Conservation (phyloP, 92 coral and sea anemone genomes). For the Umimayanthus chanpuru region DNA sequence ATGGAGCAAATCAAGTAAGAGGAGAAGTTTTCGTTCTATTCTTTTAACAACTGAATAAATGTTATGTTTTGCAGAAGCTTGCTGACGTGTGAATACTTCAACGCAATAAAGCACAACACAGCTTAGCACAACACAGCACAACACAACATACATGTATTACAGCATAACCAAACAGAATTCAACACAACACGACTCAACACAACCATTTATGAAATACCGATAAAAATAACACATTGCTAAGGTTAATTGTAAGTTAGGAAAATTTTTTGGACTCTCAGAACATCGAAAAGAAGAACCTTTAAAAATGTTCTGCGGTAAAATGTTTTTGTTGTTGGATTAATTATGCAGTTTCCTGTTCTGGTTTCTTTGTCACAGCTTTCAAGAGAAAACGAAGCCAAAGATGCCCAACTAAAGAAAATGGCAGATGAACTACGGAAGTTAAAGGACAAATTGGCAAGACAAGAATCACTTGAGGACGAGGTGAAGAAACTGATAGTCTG, state of each 20-base stretch:
- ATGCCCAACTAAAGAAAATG: conserved; percentile 59
- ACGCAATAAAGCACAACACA: too few relatives aligned
- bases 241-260: neutral
- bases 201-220: too few relatives aligned
- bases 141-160: too few relatives aligned
- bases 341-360: neutral
- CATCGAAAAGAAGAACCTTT: neutral
- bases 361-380: conserved; percentile 54
- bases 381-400: conserved; percentile 67
- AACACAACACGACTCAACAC: too few relatives aligned
- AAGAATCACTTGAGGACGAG: conserved; percentile 59
- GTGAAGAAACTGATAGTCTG: conserved; percentile 17
- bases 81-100: too few relatives aligned
- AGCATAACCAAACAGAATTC: too few relatives aligned
- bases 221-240: too few relatives aligned
- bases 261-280: neutral
- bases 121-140: too few relatives aligned
- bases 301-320: too few relatives aligned
- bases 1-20: conserved; percentile 52
- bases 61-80: too few relatives aligned
- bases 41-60: neutral
- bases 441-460: conserved; percentile 61
- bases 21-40: neutral
- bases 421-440: conserved; percentile 61
- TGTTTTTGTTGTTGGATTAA: neutral